phyloP scores from a whole-genome alignment of 1,140 invertebrate species.

The Musca vetustissima region DNA sequence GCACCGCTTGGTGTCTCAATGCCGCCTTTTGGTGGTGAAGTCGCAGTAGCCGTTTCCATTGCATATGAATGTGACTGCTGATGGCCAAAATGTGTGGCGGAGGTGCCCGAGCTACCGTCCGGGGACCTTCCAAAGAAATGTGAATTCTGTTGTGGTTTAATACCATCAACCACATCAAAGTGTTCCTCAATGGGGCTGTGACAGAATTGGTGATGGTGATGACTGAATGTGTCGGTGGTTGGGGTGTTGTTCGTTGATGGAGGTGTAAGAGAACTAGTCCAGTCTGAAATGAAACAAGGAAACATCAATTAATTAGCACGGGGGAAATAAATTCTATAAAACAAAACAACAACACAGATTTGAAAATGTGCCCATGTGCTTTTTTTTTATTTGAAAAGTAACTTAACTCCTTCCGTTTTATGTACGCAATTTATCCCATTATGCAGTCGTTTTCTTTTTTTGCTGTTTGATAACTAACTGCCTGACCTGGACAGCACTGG shows the following conservation, averaged over 20 bases:
- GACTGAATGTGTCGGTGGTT: background rate
- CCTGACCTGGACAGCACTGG: too few relatives aligned
- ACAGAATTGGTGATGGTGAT: slow-evolving; percentile 10
- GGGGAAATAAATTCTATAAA: background rate
- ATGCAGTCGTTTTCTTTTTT: too few relatives aligned
- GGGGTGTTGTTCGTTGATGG: slow-evolving; percentile 14
- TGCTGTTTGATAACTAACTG: too few relatives aligned
- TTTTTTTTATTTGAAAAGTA: too few relatives aligned
- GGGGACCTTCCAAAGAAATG: background rate
- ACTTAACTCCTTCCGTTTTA: too few relatives aligned
- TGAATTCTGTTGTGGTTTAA: slow-evolving; percentile 11
- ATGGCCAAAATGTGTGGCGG: slow-evolving; percentile 37
- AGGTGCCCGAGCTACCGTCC: background rate
- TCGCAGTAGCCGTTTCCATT: slow-evolving; percentile 32
- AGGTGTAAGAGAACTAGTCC: slow-evolving; percentile 45
- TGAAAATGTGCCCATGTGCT: too few relatives aligned
- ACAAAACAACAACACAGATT: too few relatives aligned
- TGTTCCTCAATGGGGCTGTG: slow-evolving; percentile 5
- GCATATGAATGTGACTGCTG: slow-evolving; percentile 11
- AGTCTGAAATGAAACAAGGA: slow-evolving; percentile 39
- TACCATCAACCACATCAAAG: slow-evolving; percentile 19
- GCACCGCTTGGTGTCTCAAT: slow-evolving; percentile 18
- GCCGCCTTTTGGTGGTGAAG: slow-evolving; percentile 23
- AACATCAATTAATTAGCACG: slow-evolving; percentile 1
- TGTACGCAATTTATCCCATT: too few relatives aligned